Percentiles rank a stretch among this genome's conserved stretches.
phyloP scores from a whole-genome alignment of 2,797 vertebrate genomes.

The Anguilla megastoma region DNA sequence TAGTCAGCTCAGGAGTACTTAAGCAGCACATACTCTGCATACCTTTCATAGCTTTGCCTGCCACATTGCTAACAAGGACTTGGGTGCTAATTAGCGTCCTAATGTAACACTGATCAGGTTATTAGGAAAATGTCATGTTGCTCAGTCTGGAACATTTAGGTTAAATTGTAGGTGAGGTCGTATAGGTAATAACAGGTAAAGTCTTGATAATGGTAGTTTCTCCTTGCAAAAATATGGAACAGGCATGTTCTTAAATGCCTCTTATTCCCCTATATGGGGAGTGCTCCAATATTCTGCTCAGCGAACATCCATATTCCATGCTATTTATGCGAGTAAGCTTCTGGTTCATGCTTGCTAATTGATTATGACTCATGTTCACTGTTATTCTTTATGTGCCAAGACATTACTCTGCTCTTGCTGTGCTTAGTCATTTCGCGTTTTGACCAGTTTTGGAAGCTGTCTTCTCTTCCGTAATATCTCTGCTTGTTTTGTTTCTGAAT shows the following conservation, averaged over 20 bases:
- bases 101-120: neutral
- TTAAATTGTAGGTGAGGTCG: neutral
- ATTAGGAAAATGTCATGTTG: neutral
- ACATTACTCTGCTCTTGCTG: neutral
- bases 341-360: neutral
- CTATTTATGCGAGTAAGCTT: neutral
- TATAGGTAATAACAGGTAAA: neutral
- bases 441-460: neutral
- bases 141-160: neutral
- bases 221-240: neutral
- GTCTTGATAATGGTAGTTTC: neutral
- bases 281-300: neutral
- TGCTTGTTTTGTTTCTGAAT: neutral
- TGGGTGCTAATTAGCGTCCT: neutral
- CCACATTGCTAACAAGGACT: neutral
- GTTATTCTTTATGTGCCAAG: neutral
- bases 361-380: neutral
- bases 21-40: neutral
- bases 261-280: neutral
- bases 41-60: neutral
- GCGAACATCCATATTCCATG: neutral
- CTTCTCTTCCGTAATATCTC: neutral
- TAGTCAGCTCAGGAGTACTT: constrained; percentile 1
- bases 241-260: neutral
- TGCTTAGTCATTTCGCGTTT: neutral